These are phyloP conservation scores for Gracilinanus agilis DNA, from an alignment of 2,113 vertebrate species.

Conservation along the genomic window DNA sequence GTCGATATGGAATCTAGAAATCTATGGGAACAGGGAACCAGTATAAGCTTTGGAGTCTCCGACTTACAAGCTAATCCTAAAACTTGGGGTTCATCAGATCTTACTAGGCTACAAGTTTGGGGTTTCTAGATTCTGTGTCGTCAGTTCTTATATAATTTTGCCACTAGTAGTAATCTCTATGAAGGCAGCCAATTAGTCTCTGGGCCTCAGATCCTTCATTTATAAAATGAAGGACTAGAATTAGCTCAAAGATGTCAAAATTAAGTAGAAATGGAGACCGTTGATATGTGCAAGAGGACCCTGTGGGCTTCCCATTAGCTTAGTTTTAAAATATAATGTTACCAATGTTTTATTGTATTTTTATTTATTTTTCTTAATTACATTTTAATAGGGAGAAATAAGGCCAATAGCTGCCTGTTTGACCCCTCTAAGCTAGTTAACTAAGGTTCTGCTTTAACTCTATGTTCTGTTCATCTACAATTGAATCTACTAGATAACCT, in stretches of 20 bases:
- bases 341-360: background rate
- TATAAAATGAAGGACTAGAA: background rate
- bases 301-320: background rate
- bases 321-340: background rate
- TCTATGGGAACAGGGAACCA: no score
- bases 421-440: background rate
- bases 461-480: background rate
- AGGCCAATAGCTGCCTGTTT: background rate
- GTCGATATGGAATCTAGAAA: no score
- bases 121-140: no score
- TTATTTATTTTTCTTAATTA: background rate
- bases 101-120: no score
- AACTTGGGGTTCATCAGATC: no score
- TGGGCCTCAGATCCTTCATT: background rate
- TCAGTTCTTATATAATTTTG: background rate
- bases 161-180: background rate
- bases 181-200: background rate
- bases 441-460: background rate
- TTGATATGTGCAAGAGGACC: background rate
- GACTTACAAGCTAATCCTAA: no score
- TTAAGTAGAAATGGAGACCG: background rate
- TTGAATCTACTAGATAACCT: background rate
- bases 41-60: no score
- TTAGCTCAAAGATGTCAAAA: background rate
- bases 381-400: background rate